These are phyloP conservation scores for Tachysurus vachellii DNA, from an alignment of 2,113 vertebrate genomes.

Conservation along the genomic window DNA sequence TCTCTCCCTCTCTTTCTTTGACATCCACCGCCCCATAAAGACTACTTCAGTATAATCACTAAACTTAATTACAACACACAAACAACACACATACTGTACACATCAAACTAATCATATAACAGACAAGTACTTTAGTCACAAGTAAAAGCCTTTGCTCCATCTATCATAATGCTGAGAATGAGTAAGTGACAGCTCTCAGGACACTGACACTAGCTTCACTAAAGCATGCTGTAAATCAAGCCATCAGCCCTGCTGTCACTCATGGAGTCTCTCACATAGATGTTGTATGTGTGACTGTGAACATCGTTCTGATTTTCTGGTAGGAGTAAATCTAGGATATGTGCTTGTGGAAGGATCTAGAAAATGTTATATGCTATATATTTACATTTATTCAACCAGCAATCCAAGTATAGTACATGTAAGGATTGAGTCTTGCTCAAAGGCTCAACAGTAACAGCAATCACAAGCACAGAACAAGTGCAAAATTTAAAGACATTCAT, in stretches of 20 bases:
- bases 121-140: neutral
- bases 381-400: neutral
- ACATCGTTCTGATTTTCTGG: neutral
- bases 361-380: neutral
- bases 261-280: neutral
- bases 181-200: slow-evolving; percentile 1
- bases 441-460: neutral
- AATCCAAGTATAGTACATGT: neutral
- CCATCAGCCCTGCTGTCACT: slow-evolving; percentile 5
- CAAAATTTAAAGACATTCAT: neutral
- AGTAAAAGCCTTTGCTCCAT: neutral
- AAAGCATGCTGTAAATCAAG: slow-evolving; percentile 17
- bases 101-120: neutral
- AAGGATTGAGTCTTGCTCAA: neutral
- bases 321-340: neutral
- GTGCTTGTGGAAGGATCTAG: neutral
- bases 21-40: neutral
- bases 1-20: neutral
- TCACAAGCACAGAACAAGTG: neutral
- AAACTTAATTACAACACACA: slow-evolving; percentile 1
- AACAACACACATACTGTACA: neutral
- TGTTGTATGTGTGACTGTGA: neutral
- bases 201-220: slow-evolving; percentile 12
- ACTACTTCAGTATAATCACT: neutral
- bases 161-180: neutral